Evolutionary conservation across 2,113 vertebrate species (phyloP).

Genomic region (Rafetus swinhoei): DNA sequence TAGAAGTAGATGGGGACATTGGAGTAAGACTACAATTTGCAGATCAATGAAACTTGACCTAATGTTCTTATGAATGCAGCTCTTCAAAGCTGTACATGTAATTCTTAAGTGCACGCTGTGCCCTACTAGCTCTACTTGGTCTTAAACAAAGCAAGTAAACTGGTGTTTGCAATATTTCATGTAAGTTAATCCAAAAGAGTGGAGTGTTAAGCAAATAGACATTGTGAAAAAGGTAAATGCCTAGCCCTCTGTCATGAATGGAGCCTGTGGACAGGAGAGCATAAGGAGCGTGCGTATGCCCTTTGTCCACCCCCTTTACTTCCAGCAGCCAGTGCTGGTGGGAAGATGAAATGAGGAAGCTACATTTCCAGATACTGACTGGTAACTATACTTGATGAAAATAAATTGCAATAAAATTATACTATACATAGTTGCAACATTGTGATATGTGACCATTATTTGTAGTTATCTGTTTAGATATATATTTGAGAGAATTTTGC

Average conservation of each 20-base stretch:
- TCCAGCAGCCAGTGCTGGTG: accelerated
- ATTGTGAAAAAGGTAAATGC: background rate
- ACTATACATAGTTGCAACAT: background rate
- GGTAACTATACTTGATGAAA: background rate
- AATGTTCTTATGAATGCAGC: background rate
- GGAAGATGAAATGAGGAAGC: background rate
- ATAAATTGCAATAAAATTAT: background rate
- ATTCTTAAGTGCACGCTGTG: background rate
- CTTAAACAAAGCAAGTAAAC: too few species aligned
- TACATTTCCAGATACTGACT: accelerated
- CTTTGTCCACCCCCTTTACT: background rate
- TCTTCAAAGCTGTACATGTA: background rate
- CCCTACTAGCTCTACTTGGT: too few species aligned
- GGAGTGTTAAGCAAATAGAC: background rate
- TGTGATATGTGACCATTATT: background rate
- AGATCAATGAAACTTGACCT: background rate
- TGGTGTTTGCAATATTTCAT: too few species aligned
- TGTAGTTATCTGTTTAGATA: background rate
- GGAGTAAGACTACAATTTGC: background rate
- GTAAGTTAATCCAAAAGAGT: background rate
- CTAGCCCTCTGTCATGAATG: accelerated
- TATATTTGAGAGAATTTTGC: too few species aligned
- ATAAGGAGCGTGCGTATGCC: accelerated
- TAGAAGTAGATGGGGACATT: background rate
- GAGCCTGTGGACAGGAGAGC: background rate